Conservation (phyloP, 2,113 vertebrate species). For the Phaethon lepturus region DNA sequence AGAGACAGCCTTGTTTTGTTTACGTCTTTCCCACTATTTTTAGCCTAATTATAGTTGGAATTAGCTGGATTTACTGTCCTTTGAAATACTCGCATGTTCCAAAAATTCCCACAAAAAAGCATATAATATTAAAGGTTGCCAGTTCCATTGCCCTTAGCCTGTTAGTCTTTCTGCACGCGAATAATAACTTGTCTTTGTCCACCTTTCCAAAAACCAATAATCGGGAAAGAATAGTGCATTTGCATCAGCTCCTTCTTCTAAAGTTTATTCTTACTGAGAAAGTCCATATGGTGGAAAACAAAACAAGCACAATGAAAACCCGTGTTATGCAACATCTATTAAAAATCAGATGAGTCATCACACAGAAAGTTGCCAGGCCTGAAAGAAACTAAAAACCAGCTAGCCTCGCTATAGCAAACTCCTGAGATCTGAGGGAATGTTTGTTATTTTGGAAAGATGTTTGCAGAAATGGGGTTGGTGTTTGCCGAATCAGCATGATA, state of each 20-base stretch:
- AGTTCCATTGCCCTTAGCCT: not conserved
- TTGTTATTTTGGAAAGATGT: not conserved
- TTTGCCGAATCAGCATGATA: not conserved
- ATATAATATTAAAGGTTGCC: not conserved
- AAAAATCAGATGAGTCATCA: conserved; percentile 63
- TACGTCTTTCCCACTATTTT: not conserved
- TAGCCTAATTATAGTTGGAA: not conserved
- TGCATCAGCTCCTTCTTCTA: not conserved
- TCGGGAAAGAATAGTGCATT: not conserved
- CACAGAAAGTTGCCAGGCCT: not conserved
- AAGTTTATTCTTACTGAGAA: not conserved
- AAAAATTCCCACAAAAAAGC: not conserved
- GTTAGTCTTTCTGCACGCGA: not conserved
- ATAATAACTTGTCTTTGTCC: not conserved
- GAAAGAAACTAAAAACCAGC: conserved; percentile 25
- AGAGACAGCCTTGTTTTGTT: not conserved
- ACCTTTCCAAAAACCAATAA: not conserved
- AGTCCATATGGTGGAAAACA: conserved; percentile 50
- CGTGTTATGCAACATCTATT: conserved; percentile 50
- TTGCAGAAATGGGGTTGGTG: not conserved
- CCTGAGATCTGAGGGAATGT: not conserved
- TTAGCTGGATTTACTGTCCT: not conserved
- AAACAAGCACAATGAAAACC: conserved; percentile 36
- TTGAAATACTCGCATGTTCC: not conserved
- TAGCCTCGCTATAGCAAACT: not conserved